Evolutionary conservation across 2,888 invertebrate genomes (phyloP).

Genomic region (Leistus spinibarbis): DNA sequence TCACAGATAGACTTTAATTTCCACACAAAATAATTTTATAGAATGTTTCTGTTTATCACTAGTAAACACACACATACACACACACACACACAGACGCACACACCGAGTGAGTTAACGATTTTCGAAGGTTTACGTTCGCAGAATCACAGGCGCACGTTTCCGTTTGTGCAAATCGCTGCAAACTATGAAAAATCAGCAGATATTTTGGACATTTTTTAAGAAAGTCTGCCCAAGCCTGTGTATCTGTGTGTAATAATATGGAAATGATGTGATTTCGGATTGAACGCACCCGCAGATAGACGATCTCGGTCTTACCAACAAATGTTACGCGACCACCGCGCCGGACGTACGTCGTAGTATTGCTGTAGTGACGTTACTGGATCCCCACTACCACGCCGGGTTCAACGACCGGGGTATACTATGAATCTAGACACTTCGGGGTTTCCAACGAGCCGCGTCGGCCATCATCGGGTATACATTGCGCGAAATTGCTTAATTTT

Average conservation of each 20-base stretch:
- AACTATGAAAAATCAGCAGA: constrained; percentile 46
- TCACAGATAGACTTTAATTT: not conserved
- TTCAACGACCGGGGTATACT: constrained; percentile 54
- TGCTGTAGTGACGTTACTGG: constrained; percentile 51
- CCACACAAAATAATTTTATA: not conserved
- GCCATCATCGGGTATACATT: constrained; percentile 44
- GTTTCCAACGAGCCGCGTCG: constrained; percentile 45
- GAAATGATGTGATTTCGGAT: constrained; percentile 47
- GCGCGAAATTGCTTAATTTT: constrained; percentile 40
- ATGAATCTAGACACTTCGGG: constrained; percentile 48
- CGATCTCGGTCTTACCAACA: not conserved
- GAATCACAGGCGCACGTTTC: not conserved
- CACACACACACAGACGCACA: constrained; percentile 23
- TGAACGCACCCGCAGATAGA: constrained; percentile 12
- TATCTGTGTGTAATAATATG: constrained; percentile 56
- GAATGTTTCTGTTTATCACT: not conserved
- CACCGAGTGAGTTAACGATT: not conserved
- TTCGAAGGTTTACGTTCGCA: not conserved
- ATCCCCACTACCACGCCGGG: constrained; percentile 53
- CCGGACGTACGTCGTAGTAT: constrained; percentile 52
- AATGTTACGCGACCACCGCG: constrained; percentile 21
- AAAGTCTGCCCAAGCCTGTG: constrained; percentile 52
- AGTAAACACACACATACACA: constrained; percentile 25
- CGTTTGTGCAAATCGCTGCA: not conserved
- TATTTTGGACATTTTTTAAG: constrained; percentile 56